phyloP scores from a whole-genome alignment of 2,888 invertebrate species.

The Caenorhabditis sp. region DNA sequence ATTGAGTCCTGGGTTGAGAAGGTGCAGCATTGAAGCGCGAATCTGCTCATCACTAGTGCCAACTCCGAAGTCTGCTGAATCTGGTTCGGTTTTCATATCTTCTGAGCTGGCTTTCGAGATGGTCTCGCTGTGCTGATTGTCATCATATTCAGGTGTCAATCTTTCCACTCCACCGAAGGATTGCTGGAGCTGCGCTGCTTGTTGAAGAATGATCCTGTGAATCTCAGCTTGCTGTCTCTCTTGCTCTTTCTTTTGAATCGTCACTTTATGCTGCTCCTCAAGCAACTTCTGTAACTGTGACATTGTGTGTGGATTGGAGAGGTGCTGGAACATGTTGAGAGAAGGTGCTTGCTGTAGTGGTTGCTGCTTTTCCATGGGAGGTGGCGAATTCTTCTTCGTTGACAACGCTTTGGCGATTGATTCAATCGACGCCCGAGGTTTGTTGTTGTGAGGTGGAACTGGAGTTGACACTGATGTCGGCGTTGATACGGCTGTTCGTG shows the following conservation, averaged over 20 bases:
- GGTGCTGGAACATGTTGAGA: slow-evolving; percentile 6
- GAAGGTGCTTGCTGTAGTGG: background rate
- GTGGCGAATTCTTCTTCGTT: slow-evolving; percentile 55
- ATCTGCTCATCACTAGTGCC: slow-evolving; percentile 70
- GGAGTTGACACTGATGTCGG: slow-evolving; percentile 55
- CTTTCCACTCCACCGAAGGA: slow-evolving; percentile 45
- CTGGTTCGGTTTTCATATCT: slow-evolving; percentile 62
- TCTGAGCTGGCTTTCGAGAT: slow-evolving; percentile 64
- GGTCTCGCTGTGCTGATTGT: slow-evolving; percentile 62
- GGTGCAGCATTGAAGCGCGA: slow-evolving; percentile 68
- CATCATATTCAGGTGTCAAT: slow-evolving; percentile 64
- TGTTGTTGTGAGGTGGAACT: slow-evolving; percentile 35
- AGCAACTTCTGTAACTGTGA: slow-evolving; percentile 46
- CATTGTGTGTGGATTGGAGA: slow-evolving; percentile 12
- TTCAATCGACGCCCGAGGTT: slow-evolving; percentile 58
- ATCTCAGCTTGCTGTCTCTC: slow-evolving; percentile 67
- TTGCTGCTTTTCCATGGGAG: slow-evolving; percentile 26
- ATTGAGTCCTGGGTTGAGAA: slow-evolving; percentile 63
- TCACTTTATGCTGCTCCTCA: slow-evolving; percentile 54
- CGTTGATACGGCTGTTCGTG: slow-evolving; percentile 57
- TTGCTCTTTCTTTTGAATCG: slow-evolving; percentile 61
- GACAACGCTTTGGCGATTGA: slow-evolving; percentile 56
- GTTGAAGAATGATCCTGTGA: slow-evolving; percentile 68
- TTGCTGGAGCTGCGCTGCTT: slow-evolving; percentile 8
- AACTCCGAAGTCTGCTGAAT: slow-evolving; percentile 62